These are phyloP conservation scores for Phacellophora camtschatica DNA, from an alignment of 30 jellyfish, hydroid and myxozoan species.

Conservation along the genomic window DNA sequence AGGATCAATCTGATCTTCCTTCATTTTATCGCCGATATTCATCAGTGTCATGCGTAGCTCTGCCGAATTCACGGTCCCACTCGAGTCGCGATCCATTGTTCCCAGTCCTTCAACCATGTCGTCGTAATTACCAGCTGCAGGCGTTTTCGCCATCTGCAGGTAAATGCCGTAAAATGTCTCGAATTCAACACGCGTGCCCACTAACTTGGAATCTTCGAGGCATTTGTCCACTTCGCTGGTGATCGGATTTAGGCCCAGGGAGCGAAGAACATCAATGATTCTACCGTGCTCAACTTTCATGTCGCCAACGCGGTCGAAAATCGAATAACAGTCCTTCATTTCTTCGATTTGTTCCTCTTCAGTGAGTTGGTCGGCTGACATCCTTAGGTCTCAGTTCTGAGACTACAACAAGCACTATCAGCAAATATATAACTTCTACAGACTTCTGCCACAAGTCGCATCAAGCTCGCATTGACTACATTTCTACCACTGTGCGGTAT, in stretches of 20 bases:
- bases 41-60: slow-evolving; percentile 75
- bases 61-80: slow-evolving; percentile 82
- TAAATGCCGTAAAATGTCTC: slow-evolving; percentile 85
- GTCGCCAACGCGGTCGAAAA: slow-evolving; percentile 86
- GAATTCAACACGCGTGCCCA: slow-evolving; percentile 79
- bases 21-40: slow-evolving; percentile 86
- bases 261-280: slow-evolving; percentile 79
- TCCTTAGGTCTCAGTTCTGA: no score
- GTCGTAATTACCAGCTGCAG: slow-evolving; percentile 74
- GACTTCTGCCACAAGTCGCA: no score
- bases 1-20: slow-evolving; percentile 86
- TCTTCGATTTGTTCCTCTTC: slow-evolving; percentile 90
- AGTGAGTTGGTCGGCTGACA: no score
- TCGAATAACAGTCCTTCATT: slow-evolving; percentile 79
- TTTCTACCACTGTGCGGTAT: no score
- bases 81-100: slow-evolving; percentile 87
- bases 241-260: slow-evolving; percentile 87
- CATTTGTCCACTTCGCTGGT: slow-evolving; percentile 74
- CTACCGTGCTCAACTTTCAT: slow-evolving; percentile 65
- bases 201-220: slow-evolving; percentile 72
- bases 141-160: slow-evolving; percentile 73
- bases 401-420: no score
- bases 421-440: no score
- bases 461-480: no score
- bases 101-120: slow-evolving; percentile 96